Base-by-base conservation (phyloP, 2,113 vertebrate genomes). In the Pelusios castaneus region DNA sequence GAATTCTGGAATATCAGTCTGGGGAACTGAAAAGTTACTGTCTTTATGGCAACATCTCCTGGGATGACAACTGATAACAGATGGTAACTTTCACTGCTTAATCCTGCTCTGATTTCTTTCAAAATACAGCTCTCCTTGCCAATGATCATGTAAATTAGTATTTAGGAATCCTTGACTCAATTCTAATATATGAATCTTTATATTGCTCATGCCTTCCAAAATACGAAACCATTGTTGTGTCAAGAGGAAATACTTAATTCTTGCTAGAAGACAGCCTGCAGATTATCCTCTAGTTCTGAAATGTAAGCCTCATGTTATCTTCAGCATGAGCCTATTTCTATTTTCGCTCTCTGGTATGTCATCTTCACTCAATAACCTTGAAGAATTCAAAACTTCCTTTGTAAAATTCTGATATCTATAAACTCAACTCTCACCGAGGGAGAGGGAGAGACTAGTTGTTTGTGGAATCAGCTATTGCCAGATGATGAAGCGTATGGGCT, bases 41-140 rank as follows among this genome's bases (percentile, higher is more conserved):
- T 38, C 38, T 70, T 38, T 16, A 70, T 38, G 29, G 93, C 92
- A 55, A 52, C 85, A 58, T 93, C 89, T 87, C 96, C 87, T 88
- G 92, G 90, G 85, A 94, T 0, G 2, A 12, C 83, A 94, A 84
- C 89, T 78, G 82, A 1, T 60, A 96, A 89, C 95, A 96, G 95
- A 92, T 91, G 95, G 96, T 22, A 96, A 96, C 90, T 96, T 95
- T 90, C 92, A 95, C 83, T 92, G 80, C 43, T 92, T 43, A 82
- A 80, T 93, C 85, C 55, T 92, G 2, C 2, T 92, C 92, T 92
- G 92, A 38, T 95, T 89, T 81, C 87, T 89, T 91, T 92, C 89
- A 89, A 89, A 87, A 0, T 0, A 4, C 11, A 90, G 54, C 1
- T 90, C 87, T 95, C 63, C 82, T 16, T 8, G 58, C 49, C 49